Percentiles rank a stretch among this genome's conserved stretches.
phyloP scores from a whole-genome alignment of 1,140 invertebrate species.

The Solen grandis region DNA sequence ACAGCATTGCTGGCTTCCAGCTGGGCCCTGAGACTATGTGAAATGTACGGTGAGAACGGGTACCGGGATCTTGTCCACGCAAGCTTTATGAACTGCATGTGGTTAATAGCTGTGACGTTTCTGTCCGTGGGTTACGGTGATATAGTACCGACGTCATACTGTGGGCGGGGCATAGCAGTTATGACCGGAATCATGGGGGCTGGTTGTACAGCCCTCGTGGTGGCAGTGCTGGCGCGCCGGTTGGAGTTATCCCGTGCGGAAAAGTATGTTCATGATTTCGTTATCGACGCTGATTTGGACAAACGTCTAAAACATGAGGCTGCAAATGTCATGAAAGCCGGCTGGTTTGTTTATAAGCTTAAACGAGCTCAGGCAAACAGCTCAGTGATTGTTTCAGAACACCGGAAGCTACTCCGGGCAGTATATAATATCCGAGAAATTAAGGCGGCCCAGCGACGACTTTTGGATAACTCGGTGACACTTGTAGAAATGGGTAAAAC shows the following conservation, averaged over 20 bases:
- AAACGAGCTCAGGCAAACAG: conserved; percentile 56
- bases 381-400: conserved; percentile 60
- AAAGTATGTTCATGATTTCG: conserved; percentile 80
- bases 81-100: conserved; percentile 78
- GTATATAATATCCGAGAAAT: conserved; percentile 78
- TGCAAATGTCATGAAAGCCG: conserved; percentile 77
- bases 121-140: conserved; percentile 80
- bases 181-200: conserved; percentile 80
- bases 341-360: conserved; percentile 77
- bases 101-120: conserved; percentile 80
- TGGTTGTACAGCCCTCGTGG: conserved; percentile 80
- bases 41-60: conserved; percentile 70
- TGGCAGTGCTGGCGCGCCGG: conserved; percentile 79
- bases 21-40: conserved; percentile 78
- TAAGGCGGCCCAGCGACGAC: conserved; percentile 72
- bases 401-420: conserved; percentile 74
- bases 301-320: conserved; percentile 78
- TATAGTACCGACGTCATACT: conserved; percentile 79
- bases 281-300: conserved; percentile 78
- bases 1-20: conserved; percentile 73
- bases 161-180: conserved; percentile 78
- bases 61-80: conserved; percentile 61
- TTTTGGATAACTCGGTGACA: conserved; percentile 75
- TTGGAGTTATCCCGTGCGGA: conserved; percentile 79
- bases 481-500: conserved; percentile 75